A percentile compares a stretch with the other conserved stretches of the same genome.
phyloP scores from a whole-genome alignment of 23 tunicate species.

The Diplosoma virens region DNA sequence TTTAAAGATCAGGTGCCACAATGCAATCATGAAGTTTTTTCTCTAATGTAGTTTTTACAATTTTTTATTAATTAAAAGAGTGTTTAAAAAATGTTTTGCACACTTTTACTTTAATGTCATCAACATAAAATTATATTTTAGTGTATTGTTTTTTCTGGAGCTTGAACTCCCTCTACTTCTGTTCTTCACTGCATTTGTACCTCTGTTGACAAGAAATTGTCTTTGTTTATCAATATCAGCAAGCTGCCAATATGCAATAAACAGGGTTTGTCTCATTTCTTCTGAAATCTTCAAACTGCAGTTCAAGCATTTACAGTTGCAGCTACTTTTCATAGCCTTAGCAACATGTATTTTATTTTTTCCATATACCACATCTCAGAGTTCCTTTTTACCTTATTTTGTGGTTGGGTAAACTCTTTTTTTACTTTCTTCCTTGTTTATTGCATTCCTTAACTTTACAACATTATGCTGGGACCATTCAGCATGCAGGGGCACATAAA shows the following conservation, averaged over 20 bases:
- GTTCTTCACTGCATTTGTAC: background rate
- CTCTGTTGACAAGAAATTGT: background rate
- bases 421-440: background rate
- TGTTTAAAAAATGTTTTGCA: background rate
- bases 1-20: background rate
- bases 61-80: background rate
- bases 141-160: background rate
- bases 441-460: background rate
- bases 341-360: too few species aligned
- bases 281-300: background rate
- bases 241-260: background rate
- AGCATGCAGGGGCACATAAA: background rate
- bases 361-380: too few species aligned
- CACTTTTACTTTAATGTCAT: background rate
- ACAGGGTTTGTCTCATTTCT: background rate
- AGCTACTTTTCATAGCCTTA: too few species aligned
- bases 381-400: too few species aligned
- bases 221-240: background rate
- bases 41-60: background rate
- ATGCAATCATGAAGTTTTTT: slow-evolving; percentile 4
- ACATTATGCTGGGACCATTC: too few species aligned
- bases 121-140: background rate
- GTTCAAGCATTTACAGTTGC: too few species aligned
- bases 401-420: background rate
- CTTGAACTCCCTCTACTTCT: background rate